Conservation (phyloP, 2,888 invertebrate genomes). For the Hylaea fasciaria region DNA sequence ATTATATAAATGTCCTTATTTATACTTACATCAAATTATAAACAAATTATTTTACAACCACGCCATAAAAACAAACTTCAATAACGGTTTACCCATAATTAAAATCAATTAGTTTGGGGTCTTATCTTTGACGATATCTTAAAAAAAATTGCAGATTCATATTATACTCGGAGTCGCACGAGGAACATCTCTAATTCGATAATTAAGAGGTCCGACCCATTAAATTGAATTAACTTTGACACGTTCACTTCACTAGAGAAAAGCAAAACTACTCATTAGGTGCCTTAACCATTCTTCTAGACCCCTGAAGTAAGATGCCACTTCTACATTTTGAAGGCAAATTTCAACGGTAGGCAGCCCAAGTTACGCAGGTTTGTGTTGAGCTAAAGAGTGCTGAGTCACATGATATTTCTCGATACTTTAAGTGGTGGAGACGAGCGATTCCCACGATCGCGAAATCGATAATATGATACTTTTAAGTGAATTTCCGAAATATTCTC, state of each 20-base stretch:
- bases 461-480: constrained; percentile 60
- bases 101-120: background rate
- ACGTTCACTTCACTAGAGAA: constrained; percentile 76
- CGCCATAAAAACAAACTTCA: no score
- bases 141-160: constrained; percentile 45
- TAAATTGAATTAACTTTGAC: constrained; percentile 83
- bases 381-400: constrained; percentile 73
- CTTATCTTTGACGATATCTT: constrained; percentile 4
- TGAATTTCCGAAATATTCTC: constrained; percentile 37
- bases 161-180: constrained; percentile 45
- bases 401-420: constrained; percentile 62
- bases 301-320: constrained; percentile 39
- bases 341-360: constrained; percentile 6
- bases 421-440: constrained; percentile 60
- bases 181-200: constrained; percentile 74
- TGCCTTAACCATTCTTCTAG: constrained; percentile 54
- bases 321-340: background rate
- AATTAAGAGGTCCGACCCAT: constrained; percentile 75
- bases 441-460: constrained; percentile 82
- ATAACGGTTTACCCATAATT: background rate
- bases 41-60: no score
- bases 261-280: constrained; percentile 79
- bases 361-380: constrained; percentile 37
- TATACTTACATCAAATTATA: no score
- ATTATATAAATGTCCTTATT: no score